These are phyloP conservation scores for Eublepharis macularius DNA, from an alignment of 2,113 vertebrate genomes.

Conservation along the genomic window DNA sequence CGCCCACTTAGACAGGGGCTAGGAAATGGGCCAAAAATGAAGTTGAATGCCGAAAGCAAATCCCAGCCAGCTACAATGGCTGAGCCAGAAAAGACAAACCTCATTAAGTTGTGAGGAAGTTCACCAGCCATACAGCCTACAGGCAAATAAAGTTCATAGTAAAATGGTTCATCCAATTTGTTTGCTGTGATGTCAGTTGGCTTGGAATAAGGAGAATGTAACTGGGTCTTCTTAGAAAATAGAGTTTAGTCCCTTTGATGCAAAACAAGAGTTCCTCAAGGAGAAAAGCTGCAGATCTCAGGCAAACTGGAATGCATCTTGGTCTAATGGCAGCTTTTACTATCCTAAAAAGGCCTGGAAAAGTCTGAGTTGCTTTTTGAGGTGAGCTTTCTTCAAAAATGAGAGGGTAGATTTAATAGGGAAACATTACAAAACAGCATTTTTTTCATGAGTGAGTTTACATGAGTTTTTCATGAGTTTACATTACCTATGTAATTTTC, in stretches of 20 bases:
- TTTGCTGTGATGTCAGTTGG: conserved; percentile 21
- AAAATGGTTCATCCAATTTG: conserved; percentile 26
- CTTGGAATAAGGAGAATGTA: conserved; percentile 19
- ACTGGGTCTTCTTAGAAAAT: neutral
- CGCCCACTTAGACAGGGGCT: conserved; percentile 13
- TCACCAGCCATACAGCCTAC: conserved; percentile 48
- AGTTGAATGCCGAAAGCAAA: conserved; percentile 36
- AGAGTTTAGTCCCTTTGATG: neutral
- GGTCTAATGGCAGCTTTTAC: neutral
- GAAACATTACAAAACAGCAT: neutral
- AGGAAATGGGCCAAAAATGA: conserved; percentile 35
- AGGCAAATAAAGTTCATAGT: conserved; percentile 45
- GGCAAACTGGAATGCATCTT: neutral
- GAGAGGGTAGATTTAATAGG: fast-evolving
- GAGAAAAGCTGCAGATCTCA: neutral
- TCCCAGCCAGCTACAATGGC: conserved; percentile 38
- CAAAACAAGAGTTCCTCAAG: fast-evolving
- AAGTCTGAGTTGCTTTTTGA: neutral
- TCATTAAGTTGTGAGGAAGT: conserved; percentile 68
- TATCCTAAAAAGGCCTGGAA: neutral
- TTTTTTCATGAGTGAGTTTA: neutral
- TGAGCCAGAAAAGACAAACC: conserved; percentile 55
- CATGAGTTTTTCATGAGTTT: too few species aligned
- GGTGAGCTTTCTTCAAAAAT: neutral
- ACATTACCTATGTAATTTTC: neutral